These are phyloP conservation scores for Platyrinchus mystaceus DNA, from an alignment of 2,797 vertebrate genomes.

Conservation along the genomic window DNA sequence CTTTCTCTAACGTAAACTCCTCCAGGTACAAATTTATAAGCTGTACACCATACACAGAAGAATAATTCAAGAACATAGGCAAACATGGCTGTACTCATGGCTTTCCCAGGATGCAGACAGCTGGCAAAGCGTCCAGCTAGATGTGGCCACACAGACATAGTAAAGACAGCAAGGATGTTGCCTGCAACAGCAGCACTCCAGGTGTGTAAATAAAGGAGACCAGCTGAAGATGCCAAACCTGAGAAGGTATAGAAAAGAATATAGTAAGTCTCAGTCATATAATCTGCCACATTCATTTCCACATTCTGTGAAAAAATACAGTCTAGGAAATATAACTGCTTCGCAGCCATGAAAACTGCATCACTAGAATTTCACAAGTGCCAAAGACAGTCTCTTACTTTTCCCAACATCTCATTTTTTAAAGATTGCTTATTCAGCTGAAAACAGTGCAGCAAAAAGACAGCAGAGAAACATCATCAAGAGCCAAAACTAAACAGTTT, in stretches of 20 bases:
- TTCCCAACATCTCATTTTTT: background rate
- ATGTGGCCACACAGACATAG: constrained; percentile 68
- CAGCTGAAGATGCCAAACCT: constrained; percentile 66
- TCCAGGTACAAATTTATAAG: constrained; percentile 79
- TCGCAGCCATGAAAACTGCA: background rate
- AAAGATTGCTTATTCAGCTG: background rate
- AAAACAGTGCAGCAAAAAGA: background rate
- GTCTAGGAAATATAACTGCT: background rate
- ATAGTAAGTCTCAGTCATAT: background rate
- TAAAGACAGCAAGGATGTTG: constrained; percentile 66
- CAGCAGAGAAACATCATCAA: background rate
- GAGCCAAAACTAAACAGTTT: background rate
- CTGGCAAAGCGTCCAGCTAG: constrained; percentile 50
- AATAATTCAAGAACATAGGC: constrained; percentile 67
- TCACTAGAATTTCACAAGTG: background rate
- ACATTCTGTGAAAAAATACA: background rate
- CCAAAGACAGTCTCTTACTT: background rate
- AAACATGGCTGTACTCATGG: constrained; percentile 69
- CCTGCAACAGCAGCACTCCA: constrained; percentile 73
- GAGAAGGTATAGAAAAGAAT: background rate
- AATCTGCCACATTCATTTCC: background rate
- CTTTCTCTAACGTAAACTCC: constrained; percentile 74
- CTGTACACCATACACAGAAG: constrained; percentile 77
- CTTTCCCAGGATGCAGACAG: constrained; percentile 60
- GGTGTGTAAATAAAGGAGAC: constrained; percentile 69